Percentiles rank a stretch among this genome's conserved stretches.
These are phyloP conservation scores for Lasioglossum vierecki DNA, from an alignment of 2,888 invertebrate genomes.

Conservation along the genomic window DNA sequence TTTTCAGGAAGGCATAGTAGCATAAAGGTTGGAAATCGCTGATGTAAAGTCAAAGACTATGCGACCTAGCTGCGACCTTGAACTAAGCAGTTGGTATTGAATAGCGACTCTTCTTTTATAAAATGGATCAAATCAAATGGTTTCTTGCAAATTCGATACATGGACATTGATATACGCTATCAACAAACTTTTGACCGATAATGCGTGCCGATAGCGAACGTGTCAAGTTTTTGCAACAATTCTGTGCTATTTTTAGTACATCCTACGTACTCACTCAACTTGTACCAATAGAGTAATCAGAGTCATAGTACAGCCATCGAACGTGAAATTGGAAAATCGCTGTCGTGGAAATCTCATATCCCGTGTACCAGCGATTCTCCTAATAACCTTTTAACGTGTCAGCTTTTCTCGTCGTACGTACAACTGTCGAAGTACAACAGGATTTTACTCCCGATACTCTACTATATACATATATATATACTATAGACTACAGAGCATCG, in stretches of 20 bases:
- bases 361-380: not conserved
- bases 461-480: not conserved
- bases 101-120: not conserved
- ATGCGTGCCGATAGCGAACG: not conserved
- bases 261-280: not conserved
- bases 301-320: not conserved
- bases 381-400: not conserved
- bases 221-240: not conserved
- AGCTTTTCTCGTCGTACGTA: not conserved
- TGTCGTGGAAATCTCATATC: slow-evolving; percentile 1
- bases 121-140: not conserved
- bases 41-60: too few relatives aligned
- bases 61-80: not conserved
- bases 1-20: too few relatives aligned
- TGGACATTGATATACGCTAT: not conserved
- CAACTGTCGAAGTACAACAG: not conserved
- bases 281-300: not conserved
- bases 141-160: not conserved
- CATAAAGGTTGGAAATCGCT: too few relatives aligned
- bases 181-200: not conserved
- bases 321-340: not conserved
- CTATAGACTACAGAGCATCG: not conserved
- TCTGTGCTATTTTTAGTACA: not conserved
- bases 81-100: too few relatives aligned
- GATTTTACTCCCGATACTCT: not conserved